Percentiles rank a stretch among this genome's conserved stretches.
These are phyloP conservation scores for Lepisosteus oculatus DNA, from an alignment of 2,113 vertebrate species.

Conservation along the genomic window DNA sequence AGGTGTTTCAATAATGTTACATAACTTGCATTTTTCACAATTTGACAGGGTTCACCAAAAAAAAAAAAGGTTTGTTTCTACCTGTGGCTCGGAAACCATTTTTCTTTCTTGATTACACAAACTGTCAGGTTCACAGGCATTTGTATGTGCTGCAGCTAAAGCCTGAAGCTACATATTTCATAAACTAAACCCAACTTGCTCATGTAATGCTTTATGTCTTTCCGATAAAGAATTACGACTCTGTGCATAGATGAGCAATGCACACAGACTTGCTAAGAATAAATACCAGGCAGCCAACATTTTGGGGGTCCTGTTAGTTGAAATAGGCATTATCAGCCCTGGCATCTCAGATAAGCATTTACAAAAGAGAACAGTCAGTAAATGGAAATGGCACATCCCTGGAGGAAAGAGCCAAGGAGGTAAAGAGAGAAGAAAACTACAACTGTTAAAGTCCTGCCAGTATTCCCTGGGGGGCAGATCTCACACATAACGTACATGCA, in stretches of 20 bases:
- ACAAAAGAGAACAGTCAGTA: neutral
- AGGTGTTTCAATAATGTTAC: too few species aligned
- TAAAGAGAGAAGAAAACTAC: neutral
- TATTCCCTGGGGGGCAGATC: neutral
- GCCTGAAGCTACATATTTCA: neutral
- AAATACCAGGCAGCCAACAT: neutral
- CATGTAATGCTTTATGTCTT: too few species aligned
- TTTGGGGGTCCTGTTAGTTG: neutral
- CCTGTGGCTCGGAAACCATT: too few species aligned
- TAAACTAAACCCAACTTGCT: neutral
- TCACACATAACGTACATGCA: neutral
- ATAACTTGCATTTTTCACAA: too few species aligned
- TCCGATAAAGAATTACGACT: too few species aligned
- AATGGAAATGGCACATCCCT: neutral
- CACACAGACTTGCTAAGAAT: neutral
- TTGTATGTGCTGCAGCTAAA: neutral
- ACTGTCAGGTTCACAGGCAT: too few species aligned
- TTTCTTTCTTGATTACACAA: too few species aligned
- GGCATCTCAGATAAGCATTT: neutral
- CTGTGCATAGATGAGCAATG: neutral
- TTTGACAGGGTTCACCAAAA: too few species aligned
- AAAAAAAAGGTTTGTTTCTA: too few species aligned
- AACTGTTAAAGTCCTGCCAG: neutral
- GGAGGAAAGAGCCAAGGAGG: neutral
- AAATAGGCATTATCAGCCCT: slow-evolving; percentile 1